Evolutionary conservation across 2,113 vertebrate species (phyloP).

Genomic region (Casuarius casuarius): DNA sequence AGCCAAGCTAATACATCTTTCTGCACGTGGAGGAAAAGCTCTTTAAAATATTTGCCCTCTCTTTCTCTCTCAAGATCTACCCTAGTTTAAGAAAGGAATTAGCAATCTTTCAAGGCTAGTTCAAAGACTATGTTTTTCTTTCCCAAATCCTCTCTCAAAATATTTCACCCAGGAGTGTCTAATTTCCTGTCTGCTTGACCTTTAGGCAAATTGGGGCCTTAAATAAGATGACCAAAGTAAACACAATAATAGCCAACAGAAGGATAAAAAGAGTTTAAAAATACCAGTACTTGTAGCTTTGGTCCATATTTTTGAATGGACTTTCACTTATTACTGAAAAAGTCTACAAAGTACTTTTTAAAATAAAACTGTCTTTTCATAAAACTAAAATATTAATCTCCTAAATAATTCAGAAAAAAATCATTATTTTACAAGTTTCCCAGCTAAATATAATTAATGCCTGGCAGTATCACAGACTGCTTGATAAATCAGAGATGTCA

Average conservation of each 20-base stretch:
- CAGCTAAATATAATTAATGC: background rate
- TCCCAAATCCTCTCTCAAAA: background rate
- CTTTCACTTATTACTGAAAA: background rate
- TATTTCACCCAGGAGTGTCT: background rate
- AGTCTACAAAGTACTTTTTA: background rate
- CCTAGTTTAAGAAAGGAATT: background rate
- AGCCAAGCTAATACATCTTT: background rate
- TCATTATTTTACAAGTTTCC: background rate
- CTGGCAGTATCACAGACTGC: background rate
- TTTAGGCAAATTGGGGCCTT: background rate
- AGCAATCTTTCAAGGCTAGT: background rate
- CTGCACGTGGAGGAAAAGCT: background rate
- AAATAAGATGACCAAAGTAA: background rate
- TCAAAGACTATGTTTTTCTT: background rate
- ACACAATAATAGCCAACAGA: background rate
- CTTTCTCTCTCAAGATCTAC: background rate
- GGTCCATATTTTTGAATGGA: background rate
- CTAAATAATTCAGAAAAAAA: conserved; percentile 33
- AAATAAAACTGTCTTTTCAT: background rate
- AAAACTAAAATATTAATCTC: conserved; percentile 6
- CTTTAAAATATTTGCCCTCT: background rate
- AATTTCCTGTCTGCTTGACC: background rate
- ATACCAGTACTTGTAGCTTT: background rate
- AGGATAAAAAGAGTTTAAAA: background rate
- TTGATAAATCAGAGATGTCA: conserved; percentile 4